Percentiles rank a stretch among this genome's conserved stretches.
Evolutionary conservation across 2,113 vertebrate species (phyloP).

Genomic region (Phainopepla nitens): DNA sequence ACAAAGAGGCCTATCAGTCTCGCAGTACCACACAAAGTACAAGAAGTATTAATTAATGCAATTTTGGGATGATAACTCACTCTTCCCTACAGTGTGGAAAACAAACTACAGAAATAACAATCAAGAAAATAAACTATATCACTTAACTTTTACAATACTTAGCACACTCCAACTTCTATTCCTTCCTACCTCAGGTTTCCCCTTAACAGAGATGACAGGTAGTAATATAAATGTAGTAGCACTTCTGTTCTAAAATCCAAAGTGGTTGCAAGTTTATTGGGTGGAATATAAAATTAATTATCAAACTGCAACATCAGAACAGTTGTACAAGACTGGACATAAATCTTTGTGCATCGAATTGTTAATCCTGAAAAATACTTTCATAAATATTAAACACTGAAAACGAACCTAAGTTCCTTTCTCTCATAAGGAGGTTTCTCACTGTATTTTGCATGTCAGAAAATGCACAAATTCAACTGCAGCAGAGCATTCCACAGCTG

Average conservation of each 20-base stretch:
- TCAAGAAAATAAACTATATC: background rate
- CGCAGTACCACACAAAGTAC: background rate
- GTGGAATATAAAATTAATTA: background rate
- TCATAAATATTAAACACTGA: background rate
- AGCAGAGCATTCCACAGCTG: slow-evolving; percentile 20
- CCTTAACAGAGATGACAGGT: background rate
- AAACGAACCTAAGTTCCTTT: background rate
- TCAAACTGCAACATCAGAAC: background rate
- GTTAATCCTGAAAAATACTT: background rate
- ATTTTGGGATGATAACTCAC: background rate
- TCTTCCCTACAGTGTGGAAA: background rate
- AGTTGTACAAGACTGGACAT: background rate
- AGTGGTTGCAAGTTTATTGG: background rate
- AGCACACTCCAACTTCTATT: background rate
- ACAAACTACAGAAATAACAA: background rate
- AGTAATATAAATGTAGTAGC: background rate
- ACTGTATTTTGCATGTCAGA: background rate
- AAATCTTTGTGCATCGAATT: background rate
- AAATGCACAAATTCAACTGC: background rate
- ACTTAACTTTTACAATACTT: background rate
- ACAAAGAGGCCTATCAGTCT: background rate
- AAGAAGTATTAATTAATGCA: background rate
- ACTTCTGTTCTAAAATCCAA: background rate
- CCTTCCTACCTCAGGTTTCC: background rate
- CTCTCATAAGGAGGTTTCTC: background rate